Evolutionary conservation across 2,888 invertebrate genomes (phyloP), one percentile per base, ranked within the genome.

Genomic region (Stenodera caucasica): DNA sequence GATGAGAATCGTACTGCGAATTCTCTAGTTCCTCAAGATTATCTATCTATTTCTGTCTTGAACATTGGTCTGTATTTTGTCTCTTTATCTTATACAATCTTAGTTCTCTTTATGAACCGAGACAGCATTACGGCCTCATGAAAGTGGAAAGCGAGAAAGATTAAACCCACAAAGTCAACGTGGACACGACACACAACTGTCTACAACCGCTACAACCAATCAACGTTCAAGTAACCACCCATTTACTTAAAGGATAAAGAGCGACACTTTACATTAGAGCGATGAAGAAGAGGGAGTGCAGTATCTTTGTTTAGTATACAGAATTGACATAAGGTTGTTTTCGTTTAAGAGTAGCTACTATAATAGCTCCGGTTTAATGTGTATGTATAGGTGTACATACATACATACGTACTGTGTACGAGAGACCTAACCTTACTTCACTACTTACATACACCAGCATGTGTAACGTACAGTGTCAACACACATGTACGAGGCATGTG

Each of bases 391-490:
- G 74, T 70, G 73, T 67, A 71, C 8, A 14, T 14, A 37, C 18
- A 40, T 18, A 18, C 18, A 18, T 18, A 40, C 18, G 18, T 18
- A 40, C 18, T 18, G 40, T 40, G 70, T 72, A 70, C 68, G 67
- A 70, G 70, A 66, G 74, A 73, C 77, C 77, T 75, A 77, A 78
- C 77, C 77, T 77, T 74, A 76, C 75, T 76, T 77, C 73, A 76
- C 77, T 78, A 75, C 78, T 78, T 77, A 78, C 79, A 78, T 77
- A 76, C 75, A 71, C 76, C 75, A 75, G 78, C 78, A 78, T 78
- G 78, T 79, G 78, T 79, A 78, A 77, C 75, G 73, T 76, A 76
- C 75, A 78, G 78, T 78, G 79, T 79, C 79, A 79, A 79, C 79
- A 80, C 77, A 78, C 77, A 77, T 78, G 78, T 77, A 73, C 75